Conservation (phyloP, 2,113 vertebrate genomes). For the Catharus minimus region DNA sequence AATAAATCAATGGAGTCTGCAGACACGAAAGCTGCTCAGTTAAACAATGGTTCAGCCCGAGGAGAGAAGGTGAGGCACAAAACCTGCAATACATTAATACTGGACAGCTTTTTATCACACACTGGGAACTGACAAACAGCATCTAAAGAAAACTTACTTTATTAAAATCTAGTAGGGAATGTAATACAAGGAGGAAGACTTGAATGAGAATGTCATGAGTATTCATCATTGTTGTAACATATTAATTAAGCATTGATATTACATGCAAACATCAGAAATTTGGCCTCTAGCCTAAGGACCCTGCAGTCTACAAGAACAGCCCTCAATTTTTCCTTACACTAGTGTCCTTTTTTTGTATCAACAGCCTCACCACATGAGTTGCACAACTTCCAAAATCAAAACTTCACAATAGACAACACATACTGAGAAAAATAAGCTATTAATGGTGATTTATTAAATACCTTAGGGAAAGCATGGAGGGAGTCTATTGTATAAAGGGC, state of each 20-base stretch:
- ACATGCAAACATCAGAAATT: not conserved
- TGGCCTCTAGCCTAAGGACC: not conserved
- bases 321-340: not conserved
- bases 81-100: not conserved
- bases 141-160: not conserved
- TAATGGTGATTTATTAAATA: not conserved
- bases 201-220: not conserved
- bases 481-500: not conserved
- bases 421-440: not conserved
- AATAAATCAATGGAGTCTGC: slow-evolving; percentile 55
- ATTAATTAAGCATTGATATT: not conserved
- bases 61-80: not conserved
- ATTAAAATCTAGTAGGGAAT: not conserved
- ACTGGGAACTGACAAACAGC: not conserved
- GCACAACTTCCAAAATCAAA: not conserved
- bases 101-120: not conserved
- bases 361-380: not conserved
- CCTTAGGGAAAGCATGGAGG: not conserved
- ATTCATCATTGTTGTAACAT: not conserved
- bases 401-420: not conserved
- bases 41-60: not conserved
- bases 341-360: not conserved
- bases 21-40: not conserved
- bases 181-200: not conserved
- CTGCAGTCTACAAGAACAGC: not conserved